phyloP scores from a whole-genome alignment of 2,113 vertebrate genomes.

The Chaetorhynchus papuensis region DNA sequence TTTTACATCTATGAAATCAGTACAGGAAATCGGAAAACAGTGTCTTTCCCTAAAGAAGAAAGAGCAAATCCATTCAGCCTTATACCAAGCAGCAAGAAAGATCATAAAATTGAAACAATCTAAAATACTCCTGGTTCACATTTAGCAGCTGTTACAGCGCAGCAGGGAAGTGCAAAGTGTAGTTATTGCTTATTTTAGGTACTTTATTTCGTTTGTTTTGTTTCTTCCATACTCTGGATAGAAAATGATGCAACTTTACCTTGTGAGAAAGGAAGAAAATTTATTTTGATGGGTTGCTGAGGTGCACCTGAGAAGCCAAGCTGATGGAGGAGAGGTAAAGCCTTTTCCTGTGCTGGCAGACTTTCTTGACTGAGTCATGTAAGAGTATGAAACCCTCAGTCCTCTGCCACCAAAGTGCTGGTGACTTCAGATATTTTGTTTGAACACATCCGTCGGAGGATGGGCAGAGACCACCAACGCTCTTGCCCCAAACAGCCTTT shows the following conservation, averaged over 20 bases:
- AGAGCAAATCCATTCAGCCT: background rate
- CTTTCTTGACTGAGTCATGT: background rate
- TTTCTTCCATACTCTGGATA: background rate
- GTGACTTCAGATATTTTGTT: background rate
- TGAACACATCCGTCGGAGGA: accelerated
- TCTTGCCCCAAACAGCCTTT: background rate
- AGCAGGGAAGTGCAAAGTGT: background rate
- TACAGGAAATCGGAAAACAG: background rate
- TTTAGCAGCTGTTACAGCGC: slow-evolving; percentile 9
- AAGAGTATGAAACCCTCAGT: background rate
- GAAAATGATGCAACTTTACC: background rate
- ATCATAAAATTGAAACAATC: background rate
- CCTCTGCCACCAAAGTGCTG: background rate
- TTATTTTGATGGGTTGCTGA: background rate
- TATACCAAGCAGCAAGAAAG: background rate
- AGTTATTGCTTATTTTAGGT: background rate
- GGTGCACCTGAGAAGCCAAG: background rate
- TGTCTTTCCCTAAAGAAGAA: background rate
- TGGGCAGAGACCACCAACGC: background rate
- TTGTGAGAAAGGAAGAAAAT: background rate
- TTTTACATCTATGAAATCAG: background rate
- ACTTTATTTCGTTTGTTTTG: background rate
- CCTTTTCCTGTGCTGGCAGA: background rate
- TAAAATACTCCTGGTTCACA: background rate
- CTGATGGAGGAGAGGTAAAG: background rate